These are phyloP conservation scores for Mylabris sibirica DNA, from an alignment of 2,888 invertebrate genomes.

Conservation along the genomic window DNA sequence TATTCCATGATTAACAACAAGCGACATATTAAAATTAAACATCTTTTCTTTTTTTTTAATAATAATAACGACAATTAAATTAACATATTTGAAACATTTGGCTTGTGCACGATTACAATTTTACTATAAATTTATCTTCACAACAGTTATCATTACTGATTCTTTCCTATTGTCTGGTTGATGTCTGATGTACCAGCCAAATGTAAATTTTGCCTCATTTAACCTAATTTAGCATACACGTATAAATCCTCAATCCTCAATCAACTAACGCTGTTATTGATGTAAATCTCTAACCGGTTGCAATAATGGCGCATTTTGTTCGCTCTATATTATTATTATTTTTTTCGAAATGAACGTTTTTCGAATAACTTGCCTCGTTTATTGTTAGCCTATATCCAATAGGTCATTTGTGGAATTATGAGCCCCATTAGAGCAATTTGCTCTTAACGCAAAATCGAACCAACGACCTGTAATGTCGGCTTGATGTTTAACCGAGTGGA, in stretches of 20 bases:
- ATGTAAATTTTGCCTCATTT: not conserved
- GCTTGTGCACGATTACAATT: not conserved
- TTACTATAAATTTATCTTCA: not conserved
- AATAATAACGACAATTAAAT: not conserved
- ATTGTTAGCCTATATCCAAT: slow-evolving; percentile 48
- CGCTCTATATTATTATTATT: not conserved
- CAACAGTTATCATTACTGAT: not conserved
- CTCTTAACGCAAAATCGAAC: slow-evolving; percentile 55
- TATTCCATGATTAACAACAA: not conserved
- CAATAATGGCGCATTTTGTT: not conserved
- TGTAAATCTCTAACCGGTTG: not conserved
- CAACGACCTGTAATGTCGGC: slow-evolving; percentile 55
- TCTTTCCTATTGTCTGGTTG: not conserved
- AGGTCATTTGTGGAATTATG: slow-evolving; percentile 57
- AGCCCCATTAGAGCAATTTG: slow-evolving; percentile 59
- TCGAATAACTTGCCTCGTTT: slow-evolving; percentile 38
- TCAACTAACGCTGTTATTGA: not conserved
- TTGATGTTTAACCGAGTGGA: slow-evolving; percentile 49
- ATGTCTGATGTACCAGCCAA: not conserved
- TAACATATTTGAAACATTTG: not conserved
- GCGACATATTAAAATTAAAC: not conserved
- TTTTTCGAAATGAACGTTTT: slow-evolving; percentile 21
- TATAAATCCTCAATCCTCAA: not conserved
- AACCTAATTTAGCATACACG: not conserved
- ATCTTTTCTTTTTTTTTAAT: not conserved